A percentile compares a stretch with the other conserved stretches of the same genome.
Conservation (phyloP, 2,888 invertebrate genomes). For the Odontocolon sp. region DNA sequence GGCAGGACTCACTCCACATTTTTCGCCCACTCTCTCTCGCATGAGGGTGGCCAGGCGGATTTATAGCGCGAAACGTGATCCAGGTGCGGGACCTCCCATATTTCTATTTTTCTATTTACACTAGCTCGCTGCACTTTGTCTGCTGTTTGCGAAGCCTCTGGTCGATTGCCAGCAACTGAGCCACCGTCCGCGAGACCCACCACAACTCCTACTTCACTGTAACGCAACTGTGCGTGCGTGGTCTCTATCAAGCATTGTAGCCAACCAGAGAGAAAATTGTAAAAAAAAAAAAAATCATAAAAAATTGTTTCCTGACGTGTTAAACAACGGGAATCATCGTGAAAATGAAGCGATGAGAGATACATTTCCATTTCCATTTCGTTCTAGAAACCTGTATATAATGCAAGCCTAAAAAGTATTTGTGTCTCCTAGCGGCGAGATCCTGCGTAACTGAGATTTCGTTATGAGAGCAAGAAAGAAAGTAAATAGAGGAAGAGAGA, state of each 20-base stretch:
- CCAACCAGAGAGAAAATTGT: background rate
- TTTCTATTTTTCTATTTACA: conserved; percentile 63
- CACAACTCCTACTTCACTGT: background rate
- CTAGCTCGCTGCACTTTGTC: conserved; percentile 19
- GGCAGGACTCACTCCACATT: conserved; percentile 16
- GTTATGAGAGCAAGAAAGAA: too few relatives aligned
- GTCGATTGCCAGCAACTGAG: conserved; percentile 33
- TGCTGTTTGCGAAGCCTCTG: conserved; percentile 47
- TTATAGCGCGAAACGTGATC: conserved; percentile 61
- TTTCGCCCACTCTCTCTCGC: conserved; percentile 2
- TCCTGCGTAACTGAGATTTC: too few relatives aligned
- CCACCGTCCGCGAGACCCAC: background rate
- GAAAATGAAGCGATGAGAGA: background rate
- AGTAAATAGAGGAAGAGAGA: too few relatives aligned
- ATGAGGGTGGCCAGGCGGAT: conserved; percentile 43
- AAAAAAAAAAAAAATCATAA: background rate
- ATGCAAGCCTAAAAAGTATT: too few relatives aligned
- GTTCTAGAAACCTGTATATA: too few relatives aligned
- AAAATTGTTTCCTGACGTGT: background rate
- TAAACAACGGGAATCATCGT: conserved; percentile 2
- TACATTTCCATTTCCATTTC: background rate
- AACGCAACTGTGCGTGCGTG: background rate
- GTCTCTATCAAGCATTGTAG: conserved; percentile 9
- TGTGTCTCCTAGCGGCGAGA: too few relatives aligned
- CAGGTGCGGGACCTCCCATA: conserved; percentile 50